These are phyloP conservation scores for Chondrilla cf. caribensis DNA, from an alignment of 37 sponge, comb jelly and placozoan species.

Conservation along the genomic window DNA sequence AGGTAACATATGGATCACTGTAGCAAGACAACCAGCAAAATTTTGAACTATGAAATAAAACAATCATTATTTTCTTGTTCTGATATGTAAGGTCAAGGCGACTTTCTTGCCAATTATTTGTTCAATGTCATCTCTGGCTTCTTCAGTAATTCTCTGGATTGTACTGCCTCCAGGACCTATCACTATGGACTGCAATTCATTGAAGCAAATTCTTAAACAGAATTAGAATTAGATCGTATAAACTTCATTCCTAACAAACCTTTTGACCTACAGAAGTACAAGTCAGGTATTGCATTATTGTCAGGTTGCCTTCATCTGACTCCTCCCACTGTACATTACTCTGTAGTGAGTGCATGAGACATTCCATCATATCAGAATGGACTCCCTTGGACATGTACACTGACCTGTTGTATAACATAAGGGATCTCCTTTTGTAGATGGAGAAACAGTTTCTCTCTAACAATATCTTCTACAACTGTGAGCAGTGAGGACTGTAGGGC, in stretches of 20 bases:
- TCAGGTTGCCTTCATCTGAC: slow-evolving; percentile 25
- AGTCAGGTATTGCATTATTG: slow-evolving; percentile 50
- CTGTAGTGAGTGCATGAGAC: slow-evolving; percentile 21
- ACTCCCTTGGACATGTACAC: too few relatives aligned
- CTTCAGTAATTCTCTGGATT: slow-evolving; percentile 54
- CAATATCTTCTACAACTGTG: slow-evolving; percentile 56
- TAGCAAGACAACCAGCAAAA: too few relatives aligned
- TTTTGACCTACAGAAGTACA: slow-evolving; percentile 49
- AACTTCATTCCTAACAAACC: slow-evolving; percentile 8
- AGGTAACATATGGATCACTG: too few relatives aligned
- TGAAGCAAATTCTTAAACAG: not conserved
- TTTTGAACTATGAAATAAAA: too few relatives aligned
- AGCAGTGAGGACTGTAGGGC: slow-evolving; percentile 25
- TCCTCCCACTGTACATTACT: slow-evolving; percentile 57
- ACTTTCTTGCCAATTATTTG: slow-evolving; percentile 33
- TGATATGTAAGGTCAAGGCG: slow-evolving; percentile 54
- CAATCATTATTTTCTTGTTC: slow-evolving; percentile 18
- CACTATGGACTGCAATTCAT: slow-evolving; percentile 58
- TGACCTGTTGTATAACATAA: slow-evolving; percentile 71
- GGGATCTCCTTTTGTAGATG: slow-evolving; percentile 73
- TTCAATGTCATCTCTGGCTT: slow-evolving; percentile 60
- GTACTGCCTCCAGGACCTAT: slow-evolving; percentile 60
- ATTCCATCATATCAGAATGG: not conserved
- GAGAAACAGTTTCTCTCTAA: slow-evolving; percentile 68
- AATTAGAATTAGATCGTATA: not conserved